phyloP scores from a whole-genome alignment of 2,888 invertebrate genomes.

The Anagyrus pseudococci region DNA sequence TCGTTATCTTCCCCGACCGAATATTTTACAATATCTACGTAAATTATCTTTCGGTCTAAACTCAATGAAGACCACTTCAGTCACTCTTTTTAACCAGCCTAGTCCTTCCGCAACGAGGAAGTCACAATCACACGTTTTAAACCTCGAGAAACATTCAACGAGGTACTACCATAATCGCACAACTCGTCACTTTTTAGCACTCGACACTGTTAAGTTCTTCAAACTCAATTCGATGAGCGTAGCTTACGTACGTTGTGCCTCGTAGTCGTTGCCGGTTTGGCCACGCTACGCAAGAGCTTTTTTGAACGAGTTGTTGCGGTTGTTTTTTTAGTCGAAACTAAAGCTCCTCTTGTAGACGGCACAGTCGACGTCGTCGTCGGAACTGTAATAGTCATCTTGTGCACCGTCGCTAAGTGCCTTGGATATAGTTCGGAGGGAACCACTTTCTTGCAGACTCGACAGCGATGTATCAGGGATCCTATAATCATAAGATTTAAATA shows the following conservation, averaged over 20 bases:
- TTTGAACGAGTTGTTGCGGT: background rate
- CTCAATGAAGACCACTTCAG: too few species aligned
- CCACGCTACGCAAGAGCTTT: background rate
- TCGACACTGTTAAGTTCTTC: too few species aligned
- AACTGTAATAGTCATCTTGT: slow-evolving; percentile 3
- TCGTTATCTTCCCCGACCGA: too few species aligned
- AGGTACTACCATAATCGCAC: too few species aligned
- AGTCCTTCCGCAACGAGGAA: too few species aligned
- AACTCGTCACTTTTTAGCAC: too few species aligned
- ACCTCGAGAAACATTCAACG: too few species aligned
- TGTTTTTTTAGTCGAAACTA: background rate
- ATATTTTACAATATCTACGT: too few species aligned
- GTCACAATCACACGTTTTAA: too few species aligned
- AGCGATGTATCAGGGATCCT: slow-evolving; percentile 7
- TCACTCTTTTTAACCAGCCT: too few species aligned
- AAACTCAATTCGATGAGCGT: slow-evolving; percentile 18
- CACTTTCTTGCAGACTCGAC: slow-evolving; percentile 12
- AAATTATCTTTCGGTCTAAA: too few species aligned
- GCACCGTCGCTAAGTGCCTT: slow-evolving; percentile 19
- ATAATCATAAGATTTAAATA: background rate
- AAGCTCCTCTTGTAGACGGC: background rate
- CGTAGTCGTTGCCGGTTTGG: background rate
- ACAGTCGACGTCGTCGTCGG: background rate
- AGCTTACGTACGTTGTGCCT: slow-evolving; percentile 1
- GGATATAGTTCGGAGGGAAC: slow-evolving; percentile 13